A percentile compares a stretch with the other conserved stretches of the same genome.
Evolutionary conservation across 23 tunicate species (phyloP).

Genomic region (Clavelina lepadiformis): DNA sequence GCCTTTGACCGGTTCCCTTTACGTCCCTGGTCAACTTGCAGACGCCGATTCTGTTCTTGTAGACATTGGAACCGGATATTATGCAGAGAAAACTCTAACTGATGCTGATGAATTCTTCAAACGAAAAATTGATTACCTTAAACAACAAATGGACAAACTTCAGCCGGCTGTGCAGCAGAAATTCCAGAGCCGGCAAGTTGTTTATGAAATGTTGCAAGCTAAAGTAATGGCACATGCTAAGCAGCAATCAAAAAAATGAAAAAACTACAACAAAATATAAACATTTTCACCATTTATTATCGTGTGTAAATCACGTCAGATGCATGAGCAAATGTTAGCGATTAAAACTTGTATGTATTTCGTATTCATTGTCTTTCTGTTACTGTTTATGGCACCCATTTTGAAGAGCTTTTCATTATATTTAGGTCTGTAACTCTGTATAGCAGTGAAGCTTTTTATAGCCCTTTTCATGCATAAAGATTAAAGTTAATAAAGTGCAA

Average conservation of each 20-base stretch:
- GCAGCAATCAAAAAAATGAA: constrained; percentile 47
- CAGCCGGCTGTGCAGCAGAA: constrained; percentile 78
- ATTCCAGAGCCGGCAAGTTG: constrained; percentile 71
- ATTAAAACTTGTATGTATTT: no score
- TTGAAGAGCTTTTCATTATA: no score
- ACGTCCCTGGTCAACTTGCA: constrained; percentile 73
- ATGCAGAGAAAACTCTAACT: constrained; percentile 61
- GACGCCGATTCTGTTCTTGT: constrained; percentile 74
- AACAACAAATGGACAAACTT: constrained; percentile 84
- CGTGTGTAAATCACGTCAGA: no score
- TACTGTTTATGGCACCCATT: no score
- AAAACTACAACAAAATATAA: no score
- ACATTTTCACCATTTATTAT: no score
- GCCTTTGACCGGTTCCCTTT: constrained; percentile 81
- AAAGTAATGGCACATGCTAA: constrained; percentile 57
- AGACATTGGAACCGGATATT: constrained; percentile 87
- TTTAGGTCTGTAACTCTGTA: no score
- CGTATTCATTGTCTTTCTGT: no score
- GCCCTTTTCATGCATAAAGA: no score
- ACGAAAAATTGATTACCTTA: constrained; percentile 77
- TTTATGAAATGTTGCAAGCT: constrained; percentile 67
- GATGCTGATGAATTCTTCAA: constrained; percentile 96
- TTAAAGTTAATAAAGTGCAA: no score
- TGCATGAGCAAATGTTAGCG: no score
- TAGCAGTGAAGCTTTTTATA: no score